phyloP scores from a whole-genome alignment of 2,888 invertebrate species.

The Aphidoletes aphidimyza region DNA sequence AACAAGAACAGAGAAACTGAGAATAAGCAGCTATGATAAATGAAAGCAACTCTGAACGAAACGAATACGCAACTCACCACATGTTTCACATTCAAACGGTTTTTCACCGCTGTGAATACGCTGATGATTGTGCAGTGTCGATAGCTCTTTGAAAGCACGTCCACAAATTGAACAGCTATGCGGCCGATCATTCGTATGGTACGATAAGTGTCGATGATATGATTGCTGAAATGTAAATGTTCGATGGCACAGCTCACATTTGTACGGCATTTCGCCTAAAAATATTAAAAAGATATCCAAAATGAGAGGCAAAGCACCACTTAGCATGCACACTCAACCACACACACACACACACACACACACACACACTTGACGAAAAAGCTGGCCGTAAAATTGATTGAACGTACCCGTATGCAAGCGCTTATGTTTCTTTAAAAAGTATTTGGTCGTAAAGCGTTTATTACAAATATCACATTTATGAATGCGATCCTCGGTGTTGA shows the following conservation, averaged over 20 bases:
- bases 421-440: constrained; percentile 89
- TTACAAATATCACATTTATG: constrained; percentile 78
- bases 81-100: constrained; percentile 87
- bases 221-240: constrained; percentile 91
- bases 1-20: constrained; percentile 26
- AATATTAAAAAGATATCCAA: constrained; percentile 57
- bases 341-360: not conserved
- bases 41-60: not conserved
- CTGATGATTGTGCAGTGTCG: constrained; percentile 87
- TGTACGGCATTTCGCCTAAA: constrained; percentile 88
- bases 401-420: constrained; percentile 80
- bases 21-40: not conserved
- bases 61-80: constrained; percentile 70
- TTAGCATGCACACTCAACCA: not conserved
- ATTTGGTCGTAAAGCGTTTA: constrained; percentile 88
- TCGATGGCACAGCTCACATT: constrained; percentile 82
- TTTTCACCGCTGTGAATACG: constrained; percentile 68
- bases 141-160: constrained; percentile 85
- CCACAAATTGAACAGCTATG: constrained; percentile 81
- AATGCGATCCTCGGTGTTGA: not conserved
- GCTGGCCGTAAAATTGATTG: too few relatives aligned
- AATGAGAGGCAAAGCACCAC: not conserved
- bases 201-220: constrained; percentile 87
- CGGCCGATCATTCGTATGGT: constrained; percentile 88
- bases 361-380: too few relatives aligned